Percentiles rank a stretch among this genome's conserved stretches.
Conservation (phyloP, 2,797 vertebrate genomes). For the Eutrigla gurnardus region DNA sequence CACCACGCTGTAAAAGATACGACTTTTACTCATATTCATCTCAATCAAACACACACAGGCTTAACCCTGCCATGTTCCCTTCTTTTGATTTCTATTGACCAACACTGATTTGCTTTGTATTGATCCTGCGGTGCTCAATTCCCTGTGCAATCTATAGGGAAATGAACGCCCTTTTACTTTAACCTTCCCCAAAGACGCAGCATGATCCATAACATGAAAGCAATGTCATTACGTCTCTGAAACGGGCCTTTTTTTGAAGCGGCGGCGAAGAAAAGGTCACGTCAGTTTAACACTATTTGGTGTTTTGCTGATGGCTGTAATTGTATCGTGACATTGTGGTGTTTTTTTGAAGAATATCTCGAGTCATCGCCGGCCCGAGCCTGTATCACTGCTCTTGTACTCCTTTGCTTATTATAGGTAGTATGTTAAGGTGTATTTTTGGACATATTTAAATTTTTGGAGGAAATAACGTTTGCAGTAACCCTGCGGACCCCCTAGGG, state of each 20-base stretch:
- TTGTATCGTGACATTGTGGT: slow-evolving; percentile 2
- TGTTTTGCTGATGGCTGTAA: slow-evolving; percentile 34
- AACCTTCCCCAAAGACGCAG: slow-evolving; percentile 72
- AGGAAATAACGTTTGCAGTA: too few species aligned
- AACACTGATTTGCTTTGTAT: slow-evolving; percentile 79
- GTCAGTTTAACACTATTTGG: slow-evolving; percentile 38
- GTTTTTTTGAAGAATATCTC: neutral
- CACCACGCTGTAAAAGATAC: slow-evolving; percentile 11
- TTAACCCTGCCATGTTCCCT: too few species aligned
- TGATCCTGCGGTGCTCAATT: slow-evolving; percentile 73
- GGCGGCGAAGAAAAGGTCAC: slow-evolving; percentile 35
- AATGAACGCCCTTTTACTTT: slow-evolving; percentile 77
- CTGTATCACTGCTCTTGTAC: slow-evolving; percentile 23
- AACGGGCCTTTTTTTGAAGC: slow-evolving; percentile 28
- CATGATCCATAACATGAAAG: slow-evolving; percentile 64
- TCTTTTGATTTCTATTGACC: slow-evolving; percentile 70
- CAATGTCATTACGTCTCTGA: slow-evolving; percentile 52
- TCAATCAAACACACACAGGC: neutral
- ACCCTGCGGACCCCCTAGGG: too few species aligned
- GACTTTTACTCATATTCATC: slow-evolving; percentile 41
- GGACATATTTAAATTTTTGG: too few species aligned
- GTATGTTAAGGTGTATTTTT: too few species aligned
- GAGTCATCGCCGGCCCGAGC: slow-evolving; percentile 28
- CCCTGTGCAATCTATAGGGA: slow-evolving; percentile 73
- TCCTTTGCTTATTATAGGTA: slow-evolving; percentile 31